Base-by-base conservation (phyloP, 2,113 vertebrate species). In the Ifrita kowaldi region DNA sequence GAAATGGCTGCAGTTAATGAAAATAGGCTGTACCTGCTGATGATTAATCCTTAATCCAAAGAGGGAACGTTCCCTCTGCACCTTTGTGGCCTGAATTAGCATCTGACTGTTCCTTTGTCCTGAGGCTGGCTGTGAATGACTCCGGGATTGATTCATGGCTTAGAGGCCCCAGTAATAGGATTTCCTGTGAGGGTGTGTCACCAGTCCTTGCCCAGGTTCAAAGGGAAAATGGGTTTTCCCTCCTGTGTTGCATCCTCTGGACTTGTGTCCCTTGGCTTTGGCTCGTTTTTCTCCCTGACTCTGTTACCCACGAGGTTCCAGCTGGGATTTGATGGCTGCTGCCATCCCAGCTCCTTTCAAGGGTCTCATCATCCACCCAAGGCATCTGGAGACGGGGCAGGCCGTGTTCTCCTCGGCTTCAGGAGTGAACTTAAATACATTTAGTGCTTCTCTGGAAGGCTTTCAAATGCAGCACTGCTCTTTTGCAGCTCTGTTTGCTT, bases 241-340 rank as follows among this genome's bases (percentile, higher is more conserved):
- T 71, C 35, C 37, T 60, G 33, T 32, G 53, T 28, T 65, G 73
- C 33, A 35, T 84, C 56, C 37, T 67, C 18, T 88, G 75, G 71
- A 24, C 42, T 59, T 27, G 17, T 68, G 21, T 22, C 44, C 24
- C 32, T 67, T 39, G 53, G 15, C 32, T 81, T 55, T 46, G 47
- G 28, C 28, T 62, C 4, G 3, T 33, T 67, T 42, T 71, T 32
- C 20, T 57, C 6, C 32, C 32, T 18, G 33, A 2, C 41, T 46
- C 1, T 37, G 0, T 0, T 3, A 5, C 68, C 14, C 1, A 0
- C 1, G 16, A 46, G 49, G 6, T 30, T 84, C 50, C 47, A 23
- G 24, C 33, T 76, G 86, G 67, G n/a, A 1, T 76, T 56, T n/a
- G 57, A 7, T 32, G 47, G 49, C 65, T 62, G 4, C 42, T 59